Percentiles rank a stretch among this genome's conserved stretches.
Evolutionary conservation across 2,113 vertebrate species (phyloP).

Genomic region (Zingel zingel): DNA sequence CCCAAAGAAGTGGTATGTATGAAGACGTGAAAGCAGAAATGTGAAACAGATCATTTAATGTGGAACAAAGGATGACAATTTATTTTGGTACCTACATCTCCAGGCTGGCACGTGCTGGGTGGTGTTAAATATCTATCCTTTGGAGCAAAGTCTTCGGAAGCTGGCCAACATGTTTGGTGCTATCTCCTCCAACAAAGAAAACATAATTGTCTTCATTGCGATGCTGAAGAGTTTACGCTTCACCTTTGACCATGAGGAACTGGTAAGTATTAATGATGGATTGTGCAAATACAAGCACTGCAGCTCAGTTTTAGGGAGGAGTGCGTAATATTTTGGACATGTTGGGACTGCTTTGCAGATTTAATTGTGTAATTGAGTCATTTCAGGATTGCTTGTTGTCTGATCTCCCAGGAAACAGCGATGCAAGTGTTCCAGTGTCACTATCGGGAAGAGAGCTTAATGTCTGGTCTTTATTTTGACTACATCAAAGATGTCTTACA

Average conservation of each 20-base stretch:
- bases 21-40: background rate
- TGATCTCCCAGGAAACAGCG: conserved; percentile 68
- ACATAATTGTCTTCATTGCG: conserved; percentile 72
- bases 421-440: conserved; percentile 83
- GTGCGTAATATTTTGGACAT: background rate
- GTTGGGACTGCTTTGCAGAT: conserved; percentile 15
- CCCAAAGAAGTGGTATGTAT: conserved; percentile 78
- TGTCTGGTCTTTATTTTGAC: conserved; percentile 76
- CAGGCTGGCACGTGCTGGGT: conserved; percentile 81
- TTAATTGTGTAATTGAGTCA: conserved; percentile 25
- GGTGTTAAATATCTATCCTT: conserved; percentile 79
- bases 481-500: conserved; percentile 74
- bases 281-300: background rate
- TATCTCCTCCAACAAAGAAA: conserved; percentile 78
- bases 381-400: conserved; percentile 33
- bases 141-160: conserved; percentile 79
- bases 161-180: conserved; percentile 74
- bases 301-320: background rate
- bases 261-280: conserved; percentile 48
- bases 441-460: conserved; percentile 67
- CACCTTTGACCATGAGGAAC: conserved; percentile 77
- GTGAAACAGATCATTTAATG: background rate
- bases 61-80: background rate
- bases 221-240: conserved; percentile 81
- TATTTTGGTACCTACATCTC: background rate